Conservation (phyloP, 1,140 invertebrate genomes). For the Sycophaga agraensis region DNA sequence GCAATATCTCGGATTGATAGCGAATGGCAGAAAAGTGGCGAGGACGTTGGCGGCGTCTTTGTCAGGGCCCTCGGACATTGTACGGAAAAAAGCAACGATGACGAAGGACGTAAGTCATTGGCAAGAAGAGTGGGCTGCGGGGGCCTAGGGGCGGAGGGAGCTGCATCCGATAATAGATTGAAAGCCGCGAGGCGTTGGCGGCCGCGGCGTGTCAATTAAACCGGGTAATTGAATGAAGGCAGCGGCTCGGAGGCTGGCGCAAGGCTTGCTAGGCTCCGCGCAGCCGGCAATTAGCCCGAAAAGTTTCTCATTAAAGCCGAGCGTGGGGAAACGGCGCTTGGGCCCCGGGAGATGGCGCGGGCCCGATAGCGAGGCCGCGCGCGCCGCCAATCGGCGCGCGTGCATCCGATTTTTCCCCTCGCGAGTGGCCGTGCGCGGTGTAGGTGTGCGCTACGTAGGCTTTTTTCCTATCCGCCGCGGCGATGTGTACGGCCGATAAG, state of each 20-base stretch:
- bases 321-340: slow-evolving; percentile 2
- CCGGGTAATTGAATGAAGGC: slow-evolving; percentile 17
- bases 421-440: slow-evolving; percentile 11
- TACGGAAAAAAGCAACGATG: too few species aligned
- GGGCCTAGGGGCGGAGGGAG: too few species aligned
- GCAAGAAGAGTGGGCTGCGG: too few species aligned
- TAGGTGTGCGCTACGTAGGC: too few species aligned
- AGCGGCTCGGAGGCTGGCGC: neutral
- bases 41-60: too few species aligned
- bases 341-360: slow-evolving; percentile 2
- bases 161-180: too few species aligned
- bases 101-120: too few species aligned
- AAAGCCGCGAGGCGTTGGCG: too few species aligned
- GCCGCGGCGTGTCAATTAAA: slow-evolving; percentile 25
- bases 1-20: too few species aligned
- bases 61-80: too few species aligned
- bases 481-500: too few species aligned
- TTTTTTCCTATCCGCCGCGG: slow-evolving; percentile 31
- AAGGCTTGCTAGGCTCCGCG: neutral
- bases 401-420: slow-evolving; percentile 42
- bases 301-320: slow-evolving; percentile 28
- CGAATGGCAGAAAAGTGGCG: too few species aligned
- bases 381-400: slow-evolving; percentile 32
- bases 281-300: slow-evolving; percentile 22
- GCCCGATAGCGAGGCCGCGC: neutral